Conservation (phyloP, 2,797 vertebrate species). For the Acanthopagrus latus region DNA sequence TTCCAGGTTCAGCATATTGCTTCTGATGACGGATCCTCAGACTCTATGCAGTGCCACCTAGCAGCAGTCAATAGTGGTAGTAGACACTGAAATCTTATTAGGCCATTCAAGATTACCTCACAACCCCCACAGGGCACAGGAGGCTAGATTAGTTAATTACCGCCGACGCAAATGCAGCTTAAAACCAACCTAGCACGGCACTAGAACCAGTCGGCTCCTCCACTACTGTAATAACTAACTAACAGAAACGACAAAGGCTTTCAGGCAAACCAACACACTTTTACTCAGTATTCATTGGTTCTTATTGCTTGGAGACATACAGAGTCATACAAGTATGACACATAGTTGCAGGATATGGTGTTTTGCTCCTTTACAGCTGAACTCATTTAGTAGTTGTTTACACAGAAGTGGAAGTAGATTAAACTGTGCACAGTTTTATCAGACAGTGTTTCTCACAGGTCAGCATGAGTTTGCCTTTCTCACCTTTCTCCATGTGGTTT, state of each 20-base stretch:
- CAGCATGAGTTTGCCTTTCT: no score
- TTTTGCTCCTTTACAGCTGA: background rate
- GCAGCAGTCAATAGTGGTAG: slow-evolving; percentile 69
- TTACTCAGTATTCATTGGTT: background rate
- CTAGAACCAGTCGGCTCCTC: slow-evolving; percentile 35
- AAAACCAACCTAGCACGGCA: slow-evolving; percentile 58
- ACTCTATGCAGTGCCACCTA: slow-evolving; percentile 43
- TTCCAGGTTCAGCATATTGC: slow-evolving; percentile 62
- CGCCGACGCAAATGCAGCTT: slow-evolving; percentile 80
- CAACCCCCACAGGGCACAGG: slow-evolving; percentile 67
- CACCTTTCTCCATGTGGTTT: background rate
- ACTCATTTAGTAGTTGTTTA: background rate
- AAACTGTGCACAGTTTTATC: no score
- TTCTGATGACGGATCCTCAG: slow-evolving; percentile 43
- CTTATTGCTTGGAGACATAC: background rate
- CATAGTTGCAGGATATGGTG: background rate
- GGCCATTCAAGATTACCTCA: slow-evolving; percentile 82
- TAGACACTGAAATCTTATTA: slow-evolving; percentile 82
- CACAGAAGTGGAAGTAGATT: no score
- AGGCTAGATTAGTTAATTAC: slow-evolving; percentile 84
- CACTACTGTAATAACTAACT: slow-evolving; percentile 6
- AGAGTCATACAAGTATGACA: background rate
- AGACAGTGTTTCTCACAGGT: no score
- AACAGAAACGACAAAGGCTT: slow-evolving; percentile 31
- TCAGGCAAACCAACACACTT: background rate